phyloP scores from a whole-genome alignment of 2,888 invertebrate genomes.

The Morpho deidamia region DNA sequence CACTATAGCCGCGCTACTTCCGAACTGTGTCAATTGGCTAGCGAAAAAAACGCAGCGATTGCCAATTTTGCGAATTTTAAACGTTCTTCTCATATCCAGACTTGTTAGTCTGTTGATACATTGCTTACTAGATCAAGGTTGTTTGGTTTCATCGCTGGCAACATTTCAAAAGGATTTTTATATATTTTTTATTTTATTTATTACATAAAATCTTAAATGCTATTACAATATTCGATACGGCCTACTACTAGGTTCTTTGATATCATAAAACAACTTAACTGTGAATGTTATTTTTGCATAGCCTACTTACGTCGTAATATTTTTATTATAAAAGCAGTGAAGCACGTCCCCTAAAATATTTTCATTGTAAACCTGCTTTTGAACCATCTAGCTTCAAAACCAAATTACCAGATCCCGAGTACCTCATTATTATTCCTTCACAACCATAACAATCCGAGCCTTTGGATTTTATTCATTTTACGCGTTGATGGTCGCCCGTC shows the following conservation, averaged over 20 bases:
- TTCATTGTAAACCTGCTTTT: slow-evolving; percentile 7
- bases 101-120: slow-evolving; percentile 4
- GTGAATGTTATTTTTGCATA: neutral
- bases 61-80: slow-evolving; percentile 46
- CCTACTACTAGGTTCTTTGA: no score
- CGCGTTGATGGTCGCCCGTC: slow-evolving; percentile 23
- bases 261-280: no score
- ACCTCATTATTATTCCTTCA: slow-evolving; percentile 49
- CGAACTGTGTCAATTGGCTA: slow-evolving; percentile 66
- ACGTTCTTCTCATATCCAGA: slow-evolving; percentile 1
- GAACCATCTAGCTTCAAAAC: slow-evolving; percentile 8
- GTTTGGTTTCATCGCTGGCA: no score
- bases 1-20: slow-evolving; percentile 58
- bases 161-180: no score
- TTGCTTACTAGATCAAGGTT: slow-evolving; percentile 7
- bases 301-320: neutral
- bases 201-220: no score
- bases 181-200: no score
- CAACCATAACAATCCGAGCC: slow-evolving; percentile 41
- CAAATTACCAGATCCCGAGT: slow-evolving; percentile 28
- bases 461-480: slow-evolving; percentile 50
- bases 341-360: slow-evolving; percentile 3
- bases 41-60: slow-evolving; percentile 49
- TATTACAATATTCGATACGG: no score
- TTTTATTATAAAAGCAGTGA: neutral